Evolutionary conservation across 1,140 invertebrate species (phyloP).

Genomic region (Scaptomyza hsui): DNA sequence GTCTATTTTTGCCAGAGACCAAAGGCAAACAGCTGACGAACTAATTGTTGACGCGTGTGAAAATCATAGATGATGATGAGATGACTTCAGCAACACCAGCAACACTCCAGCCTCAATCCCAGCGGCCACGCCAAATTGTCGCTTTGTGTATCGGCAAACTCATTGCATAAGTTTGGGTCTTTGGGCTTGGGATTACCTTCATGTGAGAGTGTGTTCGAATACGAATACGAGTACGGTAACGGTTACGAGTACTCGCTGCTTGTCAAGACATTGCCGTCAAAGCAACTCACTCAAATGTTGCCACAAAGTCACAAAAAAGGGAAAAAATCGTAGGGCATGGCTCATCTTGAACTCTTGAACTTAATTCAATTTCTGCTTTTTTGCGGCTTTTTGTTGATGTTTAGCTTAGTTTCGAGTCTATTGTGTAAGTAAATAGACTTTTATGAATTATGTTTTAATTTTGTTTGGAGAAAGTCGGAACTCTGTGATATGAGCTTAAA

Average conservation of each 20-base stretch:
- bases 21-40: constrained; percentile 73
- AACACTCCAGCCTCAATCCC: constrained; percentile 19
- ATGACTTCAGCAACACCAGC: constrained; percentile 42
- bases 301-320: constrained; percentile 31
- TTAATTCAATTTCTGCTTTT: constrained; percentile 63
- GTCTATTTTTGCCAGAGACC: constrained; percentile 70
- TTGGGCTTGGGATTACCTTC: constrained; percentile 15
- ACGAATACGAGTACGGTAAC: constrained; percentile 14
- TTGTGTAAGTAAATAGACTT: constrained; percentile 8
- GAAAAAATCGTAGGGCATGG: constrained; percentile 14
- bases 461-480: constrained; percentile 55
- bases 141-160: constrained; percentile 39
- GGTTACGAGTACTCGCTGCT: constrained; percentile 16
- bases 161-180: constrained; percentile 56
- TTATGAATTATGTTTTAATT: constrained; percentile 48
- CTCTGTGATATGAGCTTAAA: constrained; percentile 46
- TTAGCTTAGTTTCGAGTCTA: not conserved
- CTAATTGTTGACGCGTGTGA: constrained; percentile 57
- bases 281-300: constrained; percentile 42
- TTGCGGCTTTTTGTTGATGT: constrained; percentile 28
- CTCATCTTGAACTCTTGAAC: constrained; percentile 76
- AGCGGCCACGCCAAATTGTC: constrained; percentile 52
- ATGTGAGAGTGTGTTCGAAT: constrained; percentile 8
- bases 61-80: constrained; percentile 19
- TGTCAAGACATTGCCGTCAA: constrained; percentile 26